phyloP scores from a whole-genome alignment of 2,888 invertebrate genomes.

The Galeopsomyia nigrocyanea region DNA sequence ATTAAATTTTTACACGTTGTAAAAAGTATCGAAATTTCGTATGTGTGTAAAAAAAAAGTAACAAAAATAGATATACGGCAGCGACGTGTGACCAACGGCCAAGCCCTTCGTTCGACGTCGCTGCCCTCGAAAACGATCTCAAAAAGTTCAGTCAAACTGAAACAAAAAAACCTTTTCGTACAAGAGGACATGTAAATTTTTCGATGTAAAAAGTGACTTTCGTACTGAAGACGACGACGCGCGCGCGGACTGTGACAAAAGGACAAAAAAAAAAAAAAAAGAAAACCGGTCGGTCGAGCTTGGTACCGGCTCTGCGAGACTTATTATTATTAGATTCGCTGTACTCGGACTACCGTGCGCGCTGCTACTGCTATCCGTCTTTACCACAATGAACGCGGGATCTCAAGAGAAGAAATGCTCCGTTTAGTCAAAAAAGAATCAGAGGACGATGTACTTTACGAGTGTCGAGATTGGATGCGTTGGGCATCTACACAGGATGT shows the following conservation, averaged over 20 bases:
- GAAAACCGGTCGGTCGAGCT: constrained; percentile 20
- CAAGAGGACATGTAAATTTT: constrained; percentile 8
- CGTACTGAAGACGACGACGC: constrained; percentile 8
- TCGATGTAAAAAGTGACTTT: constrained; percentile 24
- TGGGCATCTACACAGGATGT: too few relatives aligned
- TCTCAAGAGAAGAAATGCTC: background rate
- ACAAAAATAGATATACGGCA: constrained; percentile 14
- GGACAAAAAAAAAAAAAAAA: background rate
- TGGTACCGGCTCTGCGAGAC: constrained; percentile 43
- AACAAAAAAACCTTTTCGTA: constrained; percentile 23
- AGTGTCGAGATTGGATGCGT: constrained; percentile 6
- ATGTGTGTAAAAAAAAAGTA: too few relatives aligned
- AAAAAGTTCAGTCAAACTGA: constrained; percentile 44
- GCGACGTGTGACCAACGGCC: constrained; percentile 43
- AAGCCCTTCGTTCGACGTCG: constrained; percentile 43
- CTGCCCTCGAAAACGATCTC: constrained; percentile 4
- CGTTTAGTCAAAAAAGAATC: background rate
- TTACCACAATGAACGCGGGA: background rate
- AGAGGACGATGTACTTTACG: background rate
- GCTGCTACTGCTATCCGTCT: too few relatives aligned
- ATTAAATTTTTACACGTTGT: constrained; percentile 29
- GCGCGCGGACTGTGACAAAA: background rate
- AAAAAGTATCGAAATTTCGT: background rate
- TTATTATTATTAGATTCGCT: constrained; percentile 24
- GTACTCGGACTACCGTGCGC: constrained; percentile 12